Base-by-base conservation (phyloP, 2,797 vertebrate genomes). In the Adrianichthys oophorus region DNA sequence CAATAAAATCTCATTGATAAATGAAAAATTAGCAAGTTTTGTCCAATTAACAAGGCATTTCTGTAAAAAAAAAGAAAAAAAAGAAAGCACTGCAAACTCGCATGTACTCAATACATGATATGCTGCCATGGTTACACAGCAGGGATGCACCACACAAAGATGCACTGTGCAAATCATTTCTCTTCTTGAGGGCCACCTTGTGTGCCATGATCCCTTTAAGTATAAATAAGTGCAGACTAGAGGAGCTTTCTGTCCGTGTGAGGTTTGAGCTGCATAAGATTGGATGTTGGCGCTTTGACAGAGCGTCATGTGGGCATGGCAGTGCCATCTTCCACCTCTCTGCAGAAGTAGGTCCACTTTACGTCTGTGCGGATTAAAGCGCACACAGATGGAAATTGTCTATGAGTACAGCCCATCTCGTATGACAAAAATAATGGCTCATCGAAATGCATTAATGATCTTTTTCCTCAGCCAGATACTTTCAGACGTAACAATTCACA, bases 221-320 rank as follows among this genome's bases (percentile, higher is more conserved):
- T 44, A 58, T 29, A 44, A 58, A 64, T 62, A 64, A 68, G 14
- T 50, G 57, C 48, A 37, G 52, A 59, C 68, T n/a, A 16, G 49
- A 59, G 50, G 41, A 19, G 59, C 62, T 60, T 51, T 21, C 42
- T 59, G 29, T 17, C 48, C 5, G 14, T 18, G 24, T 4, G 2
- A 10, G 26, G 47, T 16, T 52, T 50, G 13, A 56, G 52, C 41
- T 26, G 52, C 45, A 21, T 21, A 41, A 44, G 14, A 49, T 42
- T 4, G 2, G 19, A n/a, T 21, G 18, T 19, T 67, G 72, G 66
- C 66, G 42, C 52, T 7, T 44, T 53, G 59, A 62, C 58, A 62
- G 43, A 61, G 52, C 16, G 52, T 82, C 80, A 85, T 85, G 56
- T 85, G 83, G 76, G 55, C 57, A 15, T 80, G 82, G 64, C 78